Conservation (phyloP, 1,140 invertebrate genomes). For the Mylabris phalerata region DNA sequence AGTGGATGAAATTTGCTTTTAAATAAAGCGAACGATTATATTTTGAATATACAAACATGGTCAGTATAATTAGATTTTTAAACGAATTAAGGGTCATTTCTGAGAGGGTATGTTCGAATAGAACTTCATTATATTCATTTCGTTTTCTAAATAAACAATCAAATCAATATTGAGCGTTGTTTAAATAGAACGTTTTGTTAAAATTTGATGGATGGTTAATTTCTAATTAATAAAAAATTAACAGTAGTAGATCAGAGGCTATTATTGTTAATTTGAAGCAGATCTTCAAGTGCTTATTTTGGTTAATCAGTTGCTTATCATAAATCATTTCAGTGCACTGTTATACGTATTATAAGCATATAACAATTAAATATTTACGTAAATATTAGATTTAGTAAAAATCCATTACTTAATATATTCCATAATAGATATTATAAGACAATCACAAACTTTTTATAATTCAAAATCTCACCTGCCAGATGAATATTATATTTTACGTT, state of each 20-base stretch:
- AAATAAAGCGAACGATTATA: too few relatives aligned
- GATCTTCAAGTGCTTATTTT: conserved; percentile 17
- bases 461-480: conserved; percentile 11
- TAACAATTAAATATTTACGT: conserved; percentile 20
- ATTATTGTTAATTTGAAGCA: conserved; percentile 12
- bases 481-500: conserved; percentile 14
- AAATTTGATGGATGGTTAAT: too few relatives aligned
- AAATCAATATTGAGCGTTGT: too few relatives aligned
- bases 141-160: too few relatives aligned
- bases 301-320: conserved; percentile 21
- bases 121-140: too few relatives aligned
- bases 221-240: neutral
- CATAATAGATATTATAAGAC: neutral
- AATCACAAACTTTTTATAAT: conserved; percentile 7
- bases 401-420: too few relatives aligned
- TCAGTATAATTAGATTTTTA: too few relatives aligned
- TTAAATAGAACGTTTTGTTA: too few relatives aligned
- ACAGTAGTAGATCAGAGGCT: conserved; percentile 11
- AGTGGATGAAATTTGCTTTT: too few relatives aligned
- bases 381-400: conserved; percentile 10
- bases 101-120: too few relatives aligned
- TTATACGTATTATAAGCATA: conserved; percentile 10
- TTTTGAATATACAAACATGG: too few relatives aligned
- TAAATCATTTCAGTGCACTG: conserved; percentile 12
- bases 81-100: too few relatives aligned